Base-by-base conservation (phyloP, 2,113 vertebrate genomes). In the Oreochromis niloticus region DNA sequence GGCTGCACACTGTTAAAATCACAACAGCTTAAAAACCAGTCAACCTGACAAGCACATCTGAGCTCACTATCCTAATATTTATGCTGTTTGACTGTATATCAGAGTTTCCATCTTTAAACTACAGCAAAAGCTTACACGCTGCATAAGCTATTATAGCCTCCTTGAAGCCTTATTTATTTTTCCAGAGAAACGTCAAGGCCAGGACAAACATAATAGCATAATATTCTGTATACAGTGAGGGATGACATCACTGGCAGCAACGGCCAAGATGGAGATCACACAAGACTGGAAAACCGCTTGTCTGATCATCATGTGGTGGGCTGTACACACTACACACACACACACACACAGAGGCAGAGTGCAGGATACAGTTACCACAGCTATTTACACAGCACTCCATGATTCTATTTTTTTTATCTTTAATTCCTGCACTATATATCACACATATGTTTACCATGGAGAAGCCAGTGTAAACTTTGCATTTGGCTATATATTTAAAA, bases 181-280 rank as follows among this genome's bases (percentile, higher is more conserved):
- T 91, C 90, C 92, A 89, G 63, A 82, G 75, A 91, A 88, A 92
- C 10, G 91, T 89, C 88, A 75, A 90, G 90, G 94, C 92, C 88
- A 91, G 90, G 89, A 90, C 91, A 89, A 93, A 90, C 91, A 93
- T 89, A 78, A 90, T 73, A 73, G 85, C 84, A 78, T 90, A 81
- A 89, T 90, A 88, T 92, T 90, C 89, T 88, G 89, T 95, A 93
- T 93, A 93, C 88, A 87, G 86, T 79, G 82, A 91, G 73, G 73
- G 79, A 90, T 95, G 95, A 95, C 95, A 94, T 96, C 95, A 95
- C 84, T 57, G 79, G 82, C 81, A 88, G 80, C 59, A 39, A 68
- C 87, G 36, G 90, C 93, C 93, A 93, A 91, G 59, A 84, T 50
- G 84, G 75, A 89, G 90, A 90, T 93, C 90, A 84, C 81, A 84